Evolutionary conservation across 2,113 vertebrate genomes (phyloP), one percentile per base, ranked within the genome.

Genomic region (Diadophis punctatus): DNA sequence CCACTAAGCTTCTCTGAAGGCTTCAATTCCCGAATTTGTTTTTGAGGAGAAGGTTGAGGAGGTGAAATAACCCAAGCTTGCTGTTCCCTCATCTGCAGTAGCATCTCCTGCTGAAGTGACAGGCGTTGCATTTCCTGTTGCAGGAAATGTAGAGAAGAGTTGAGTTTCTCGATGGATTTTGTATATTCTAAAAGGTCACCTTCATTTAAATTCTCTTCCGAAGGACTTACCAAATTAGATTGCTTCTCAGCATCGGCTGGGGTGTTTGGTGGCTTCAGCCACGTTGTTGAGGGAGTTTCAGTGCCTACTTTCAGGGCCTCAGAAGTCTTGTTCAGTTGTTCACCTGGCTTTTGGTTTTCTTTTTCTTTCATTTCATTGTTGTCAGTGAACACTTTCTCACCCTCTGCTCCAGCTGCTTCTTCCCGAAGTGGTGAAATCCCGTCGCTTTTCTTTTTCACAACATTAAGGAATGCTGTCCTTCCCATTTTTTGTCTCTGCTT

Each of bases 1-100:
- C 98, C 98, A 0, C 98, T 97, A 93, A 98, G 99, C 86, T 98
- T 97, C 3, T 97, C 95, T 12, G 98, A 68, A 95, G 97, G 53
- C 92, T 98, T 98, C 58, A 98, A 96, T 90, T 98, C 97, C 52
- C 97, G 93, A 16, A 96, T 89, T 91, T 98, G 98, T 93, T 98
- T 98, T 94, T 99, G 98, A n/a, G 98, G 98, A 16, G 98, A 98
- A 58, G 98, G 98, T 48, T 98, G 98, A 14, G 98, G 96, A 43
- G 98, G 98, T 88, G 98, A 98, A 91, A 99, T 98, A 87, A 98
- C 98, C 99, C 99, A 99, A 0, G 98, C 96, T 95, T 99, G 99
- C 39, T 99, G 98, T 95, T 99, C 99, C 88, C 99, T 97, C 99
- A 99, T 99, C 95, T 99, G 98, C 99, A 99, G 99, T 94, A 99